Evolutionary conservation across 2,113 vertebrate species (phyloP), one percentile per base, ranked within the genome.

Genomic region (Epinephelus lanceolatus): DNA sequence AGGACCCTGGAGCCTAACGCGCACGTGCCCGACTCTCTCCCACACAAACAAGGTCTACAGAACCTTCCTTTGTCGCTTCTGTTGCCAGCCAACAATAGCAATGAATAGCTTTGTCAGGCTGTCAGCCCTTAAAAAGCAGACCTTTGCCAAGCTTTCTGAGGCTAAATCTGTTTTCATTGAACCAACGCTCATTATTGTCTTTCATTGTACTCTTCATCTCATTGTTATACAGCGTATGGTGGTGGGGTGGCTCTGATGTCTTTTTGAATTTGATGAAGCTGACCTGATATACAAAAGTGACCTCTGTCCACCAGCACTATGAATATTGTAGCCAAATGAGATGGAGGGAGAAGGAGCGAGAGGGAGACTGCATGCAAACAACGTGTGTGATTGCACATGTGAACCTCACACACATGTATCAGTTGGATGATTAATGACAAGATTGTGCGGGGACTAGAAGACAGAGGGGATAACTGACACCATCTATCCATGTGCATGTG

Each of bases 201-300:
- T 76, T 81, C 72, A 89, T 88, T 91, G 86, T 87, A 80, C 69
- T 85, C 79, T 83, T 89, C 71, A 84, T 93, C 76, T 87, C 80
- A 90, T 90, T 85, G 89, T 87, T 85, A 82, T 71, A 84, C 70
- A 71, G 61, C 61, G 9, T 71, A 71, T 65, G 79, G 53, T 73
- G 5, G 76, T 9, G 37, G 66, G 37, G 82, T 68, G 81, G 76
- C 80, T 86, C 78, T 82, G 67, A 88, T 70, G 87, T 82, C 71
- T 84, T 83, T 86, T 66, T 88, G 81, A 76, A 89, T 77, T 76
- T 91, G 83, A 91, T 91, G 78, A 90, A 81, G 82, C 70, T 92
- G 84, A 80, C 89, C 91, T 86, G 69, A 89, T 86, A 85, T 49
- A 87, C 62, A 85, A 76, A 91, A 89, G 79, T 80, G 86, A 84